Evolutionary conservation across 2,113 vertebrate species (phyloP).

Genomic region (Platichthys flesus): DNA sequence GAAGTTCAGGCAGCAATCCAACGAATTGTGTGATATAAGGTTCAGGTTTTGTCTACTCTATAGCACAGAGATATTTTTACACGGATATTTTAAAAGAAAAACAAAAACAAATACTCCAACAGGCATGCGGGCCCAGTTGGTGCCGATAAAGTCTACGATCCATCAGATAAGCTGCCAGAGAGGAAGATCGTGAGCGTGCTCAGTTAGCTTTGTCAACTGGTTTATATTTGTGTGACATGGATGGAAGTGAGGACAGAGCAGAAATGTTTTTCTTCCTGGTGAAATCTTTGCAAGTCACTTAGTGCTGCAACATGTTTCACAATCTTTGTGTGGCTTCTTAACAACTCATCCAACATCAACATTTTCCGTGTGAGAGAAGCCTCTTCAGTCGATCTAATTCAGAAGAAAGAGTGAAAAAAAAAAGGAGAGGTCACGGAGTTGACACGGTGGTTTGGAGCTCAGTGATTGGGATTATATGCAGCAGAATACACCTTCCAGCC

Average conservation of each 20-base stretch:
- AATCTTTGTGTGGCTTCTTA: not conserved
- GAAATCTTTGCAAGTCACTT: not conserved
- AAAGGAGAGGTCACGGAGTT: constrained; percentile 1
- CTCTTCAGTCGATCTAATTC: not conserved
- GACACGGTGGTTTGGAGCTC: constrained; percentile 29
- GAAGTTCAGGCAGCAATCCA: constrained; percentile 20
- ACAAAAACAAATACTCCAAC: too few species aligned
- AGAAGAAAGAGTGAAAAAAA: not conserved
- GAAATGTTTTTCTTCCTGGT: not conserved
- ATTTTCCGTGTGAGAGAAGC: not conserved
- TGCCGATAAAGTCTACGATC: too few species aligned
- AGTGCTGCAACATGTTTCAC: too few species aligned
- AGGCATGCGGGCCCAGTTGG: too few species aligned
- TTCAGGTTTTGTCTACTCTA: too few species aligned
- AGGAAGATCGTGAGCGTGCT: too few species aligned
- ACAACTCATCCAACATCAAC: not conserved
- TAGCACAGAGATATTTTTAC: too few species aligned
- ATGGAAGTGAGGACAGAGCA: too few species aligned
- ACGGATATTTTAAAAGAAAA: too few species aligned
- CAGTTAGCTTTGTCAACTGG: too few species aligned
- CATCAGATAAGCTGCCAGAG: too few species aligned
- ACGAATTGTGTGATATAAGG: not conserved
- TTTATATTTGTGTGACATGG: too few species aligned
- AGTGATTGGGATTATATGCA: constrained; percentile 53
- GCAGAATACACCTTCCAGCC: constrained; percentile 48